phyloP scores from a whole-genome alignment of 2,888 invertebrate species.

The Slavum lentiscoides region DNA sequence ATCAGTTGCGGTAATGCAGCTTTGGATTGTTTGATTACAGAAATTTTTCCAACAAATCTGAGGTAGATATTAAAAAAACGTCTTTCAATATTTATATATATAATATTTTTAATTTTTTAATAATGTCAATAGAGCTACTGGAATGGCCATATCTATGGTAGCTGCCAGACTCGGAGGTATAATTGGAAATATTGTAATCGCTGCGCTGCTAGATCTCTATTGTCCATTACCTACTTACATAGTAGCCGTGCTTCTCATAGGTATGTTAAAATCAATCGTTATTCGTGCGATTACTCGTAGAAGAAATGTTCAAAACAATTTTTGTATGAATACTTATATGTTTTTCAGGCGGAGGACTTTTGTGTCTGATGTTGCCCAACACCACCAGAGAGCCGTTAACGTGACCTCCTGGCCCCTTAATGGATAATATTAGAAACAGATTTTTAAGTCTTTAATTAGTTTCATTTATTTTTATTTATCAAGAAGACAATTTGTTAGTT shows the following conservation, averaged over 20 bases:
- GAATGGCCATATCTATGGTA: constrained; percentile 88
- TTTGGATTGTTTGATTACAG: constrained; percentile 87
- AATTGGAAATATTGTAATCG: constrained; percentile 85
- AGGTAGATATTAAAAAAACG: constrained; percentile 63
- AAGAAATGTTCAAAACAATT: background rate
- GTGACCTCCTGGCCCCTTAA: constrained; percentile 58
- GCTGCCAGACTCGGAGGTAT: constrained; percentile 88
- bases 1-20: constrained; percentile 89
- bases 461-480: constrained; percentile 30
- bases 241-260: constrained; percentile 80
- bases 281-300: background rate
- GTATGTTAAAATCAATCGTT: constrained; percentile 57
- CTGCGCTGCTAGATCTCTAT: constrained; percentile 80
- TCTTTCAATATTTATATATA: background rate
- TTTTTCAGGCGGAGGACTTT: constrained; percentile 73
- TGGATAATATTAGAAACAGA: constrained; percentile 19
- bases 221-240: constrained; percentile 92
- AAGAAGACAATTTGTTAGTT: constrained; percentile 37
- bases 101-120: background rate
- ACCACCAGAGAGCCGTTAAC: constrained; percentile 79
- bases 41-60: constrained; percentile 89
- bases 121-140: constrained; percentile 72
- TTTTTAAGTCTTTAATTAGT: constrained; percentile 15
- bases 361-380: constrained; percentile 86
- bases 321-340: background rate